Evolutionary conservation across 2,888 invertebrate genomes (phyloP).

Genomic region (Scaptodrosophila latifasciaeformis): DNA sequence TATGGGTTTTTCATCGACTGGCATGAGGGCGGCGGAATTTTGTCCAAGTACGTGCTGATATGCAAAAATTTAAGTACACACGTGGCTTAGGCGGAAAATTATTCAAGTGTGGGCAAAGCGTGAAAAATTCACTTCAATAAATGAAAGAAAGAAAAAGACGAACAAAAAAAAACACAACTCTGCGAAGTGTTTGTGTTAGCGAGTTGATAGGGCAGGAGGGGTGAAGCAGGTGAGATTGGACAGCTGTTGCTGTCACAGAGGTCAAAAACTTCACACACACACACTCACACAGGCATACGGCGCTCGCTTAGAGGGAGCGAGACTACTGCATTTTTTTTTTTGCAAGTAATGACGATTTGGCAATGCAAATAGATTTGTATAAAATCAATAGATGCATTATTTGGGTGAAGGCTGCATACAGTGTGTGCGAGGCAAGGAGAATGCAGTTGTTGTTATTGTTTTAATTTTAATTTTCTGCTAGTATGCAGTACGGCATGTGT

Average conservation of each 20-base stretch:
- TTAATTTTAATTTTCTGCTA: conserved; percentile 17
- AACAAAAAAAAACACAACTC: conserved; percentile 17
- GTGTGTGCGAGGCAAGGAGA: conserved; percentile 20
- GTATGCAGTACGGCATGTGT: neutral
- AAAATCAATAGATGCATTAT: conserved; percentile 54
- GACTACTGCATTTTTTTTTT: neutral
- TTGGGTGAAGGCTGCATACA: conserved; percentile 54
- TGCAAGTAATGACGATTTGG: conserved; percentile 43
- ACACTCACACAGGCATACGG: conserved; percentile 8
- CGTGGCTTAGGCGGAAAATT: conserved; percentile 43
- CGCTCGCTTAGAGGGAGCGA: neutral
- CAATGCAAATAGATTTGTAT: conserved; percentile 41
- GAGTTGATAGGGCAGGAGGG: conserved; percentile 2
- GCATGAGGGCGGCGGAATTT: no score
- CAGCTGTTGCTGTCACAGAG: conserved; percentile 48
- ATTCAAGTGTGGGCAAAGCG: no score
- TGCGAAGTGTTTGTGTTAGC: no score
- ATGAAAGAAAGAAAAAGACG: conserved; percentile 17
- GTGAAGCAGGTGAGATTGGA: conserved; percentile 24
- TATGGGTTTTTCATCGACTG: no score
- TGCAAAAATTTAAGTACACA: conserved; percentile 48
- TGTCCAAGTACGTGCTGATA: conserved; percentile 54
- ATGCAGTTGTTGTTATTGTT: conserved; percentile 35
- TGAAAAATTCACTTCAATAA: no score
- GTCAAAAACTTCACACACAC: conserved; percentile 7